phyloP scores from a whole-genome alignment of 2,113 vertebrate genomes.

The Cryptoleucopteryx plumbea region DNA sequence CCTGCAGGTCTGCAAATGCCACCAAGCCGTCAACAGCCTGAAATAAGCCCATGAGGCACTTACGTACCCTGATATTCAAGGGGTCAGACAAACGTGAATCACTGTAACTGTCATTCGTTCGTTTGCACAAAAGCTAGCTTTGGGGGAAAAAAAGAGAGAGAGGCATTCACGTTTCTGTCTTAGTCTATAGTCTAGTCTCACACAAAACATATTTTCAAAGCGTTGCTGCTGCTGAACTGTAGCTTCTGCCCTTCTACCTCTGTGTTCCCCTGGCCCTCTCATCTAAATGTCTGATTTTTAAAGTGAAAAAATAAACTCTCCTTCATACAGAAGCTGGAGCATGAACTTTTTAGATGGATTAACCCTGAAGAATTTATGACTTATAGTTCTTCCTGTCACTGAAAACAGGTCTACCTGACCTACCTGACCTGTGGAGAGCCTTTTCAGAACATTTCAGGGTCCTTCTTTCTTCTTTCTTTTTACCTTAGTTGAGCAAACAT shows the following conservation, averaged over 20 bases:
- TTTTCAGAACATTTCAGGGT: not conserved
- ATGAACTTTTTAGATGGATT: not conserved
- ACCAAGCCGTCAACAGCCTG: not conserved
- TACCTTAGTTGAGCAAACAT: not conserved
- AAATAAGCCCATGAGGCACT: not conserved
- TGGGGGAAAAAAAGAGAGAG: not conserved
- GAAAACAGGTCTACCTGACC: not conserved
- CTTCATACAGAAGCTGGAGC: not conserved
- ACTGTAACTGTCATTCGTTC: too few species aligned
- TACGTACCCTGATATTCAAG: fast-evolving
- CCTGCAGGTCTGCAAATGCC: not conserved
- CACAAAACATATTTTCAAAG: not conserved
- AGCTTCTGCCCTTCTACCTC: not conserved
- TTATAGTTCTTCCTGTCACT: not conserved
- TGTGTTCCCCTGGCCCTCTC: not conserved
- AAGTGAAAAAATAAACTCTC: not conserved
- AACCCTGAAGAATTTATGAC: not conserved
- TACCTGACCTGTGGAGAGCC: not conserved
- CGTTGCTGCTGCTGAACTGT: not conserved
- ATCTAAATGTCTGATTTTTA: not conserved
- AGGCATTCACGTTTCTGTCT: not conserved
- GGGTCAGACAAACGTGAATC: fast-evolving
- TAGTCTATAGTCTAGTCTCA: not conserved
- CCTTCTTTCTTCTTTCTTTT: not conserved
- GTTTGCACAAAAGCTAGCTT: not conserved